A percentile compares a stretch with the other conserved stretches of the same genome.
These are phyloP conservation scores for Ctenosaura bakeri DNA, from an alignment of 2,797 vertebrate genomes.

Conservation along the genomic window DNA sequence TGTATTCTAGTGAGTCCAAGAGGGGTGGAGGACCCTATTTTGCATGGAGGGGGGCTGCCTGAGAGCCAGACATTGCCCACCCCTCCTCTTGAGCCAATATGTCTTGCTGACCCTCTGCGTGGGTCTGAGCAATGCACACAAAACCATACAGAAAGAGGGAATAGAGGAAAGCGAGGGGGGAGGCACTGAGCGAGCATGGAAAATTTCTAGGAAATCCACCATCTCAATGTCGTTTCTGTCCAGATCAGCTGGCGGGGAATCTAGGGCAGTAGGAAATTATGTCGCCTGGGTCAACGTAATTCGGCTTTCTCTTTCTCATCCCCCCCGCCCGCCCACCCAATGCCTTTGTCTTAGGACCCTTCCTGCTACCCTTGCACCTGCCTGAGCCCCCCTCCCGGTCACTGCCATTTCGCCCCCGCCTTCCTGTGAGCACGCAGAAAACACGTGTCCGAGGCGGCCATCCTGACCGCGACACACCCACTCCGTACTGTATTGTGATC, in stretches of 20 bases:
- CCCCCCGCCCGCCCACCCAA: background rate
- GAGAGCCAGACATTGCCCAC: background rate
- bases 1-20: background rate
- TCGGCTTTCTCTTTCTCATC: background rate
- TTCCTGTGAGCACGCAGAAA: background rate
- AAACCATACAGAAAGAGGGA: background rate
- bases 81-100: too few relatives aligned
- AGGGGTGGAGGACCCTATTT: background rate
- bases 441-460: background rate
- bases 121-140: background rate
- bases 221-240: constrained; percentile 52
- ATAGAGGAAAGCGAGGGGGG: background rate
- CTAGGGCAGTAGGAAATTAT: constrained; percentile 63
- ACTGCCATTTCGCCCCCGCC: too few relatives aligned
- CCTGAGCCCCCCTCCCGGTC: constrained; percentile 21
- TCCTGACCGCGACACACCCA: constrained; percentile 61
- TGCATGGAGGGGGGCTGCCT: background rate
- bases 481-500: background rate
- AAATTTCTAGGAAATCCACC: constrained; percentile 48
- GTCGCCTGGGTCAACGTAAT: background rate
- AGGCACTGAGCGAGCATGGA: constrained; percentile 57
- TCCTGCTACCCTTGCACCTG: background rate
- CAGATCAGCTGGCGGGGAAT: constrained; percentile 60
- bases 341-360: constrained; percentile 47
- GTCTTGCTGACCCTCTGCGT: too few relatives aligned